A percentile compares a stretch with the other conserved stretches of the same genome.
Evolutionary conservation across 2,888 invertebrate genomes (phyloP).

Genomic region (Drosophila paracracens): DNA sequence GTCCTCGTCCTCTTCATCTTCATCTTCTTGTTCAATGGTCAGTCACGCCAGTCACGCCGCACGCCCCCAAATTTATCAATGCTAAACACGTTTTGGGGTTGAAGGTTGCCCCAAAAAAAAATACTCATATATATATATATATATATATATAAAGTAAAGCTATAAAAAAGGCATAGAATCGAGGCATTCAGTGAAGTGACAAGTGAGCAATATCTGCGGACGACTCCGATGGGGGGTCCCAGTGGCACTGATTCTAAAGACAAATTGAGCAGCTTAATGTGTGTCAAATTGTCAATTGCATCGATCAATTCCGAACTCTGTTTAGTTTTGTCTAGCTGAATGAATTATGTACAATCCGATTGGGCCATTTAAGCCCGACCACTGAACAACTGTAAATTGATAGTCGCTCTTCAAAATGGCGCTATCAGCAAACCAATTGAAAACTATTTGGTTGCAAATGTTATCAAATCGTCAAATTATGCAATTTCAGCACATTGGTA

Average conservation of each 20-base stretch:
- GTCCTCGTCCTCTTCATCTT: background rate
- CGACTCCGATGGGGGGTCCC: conserved; percentile 32
- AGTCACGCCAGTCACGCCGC: conserved; percentile 26
- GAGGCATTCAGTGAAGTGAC: conserved; percentile 72
- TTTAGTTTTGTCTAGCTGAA: conserved; percentile 41
- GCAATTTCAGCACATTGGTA: background rate
- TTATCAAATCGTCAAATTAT: background rate
- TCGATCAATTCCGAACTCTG: conserved; percentile 22
- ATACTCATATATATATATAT: background rate
- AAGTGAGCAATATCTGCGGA: conserved; percentile 74
- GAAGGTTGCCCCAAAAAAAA: conserved; percentile 32
- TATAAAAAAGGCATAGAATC: conserved; percentile 13
- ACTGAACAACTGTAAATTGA: conserved; percentile 28
- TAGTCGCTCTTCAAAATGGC: conserved; percentile 5
- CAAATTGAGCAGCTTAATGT: conserved; percentile 75
- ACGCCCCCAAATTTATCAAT: conserved; percentile 68
- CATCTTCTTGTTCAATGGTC: conserved; percentile 1
- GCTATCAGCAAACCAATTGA: background rate
- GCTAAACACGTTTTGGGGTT: conserved; percentile 75
- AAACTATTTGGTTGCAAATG: background rate
- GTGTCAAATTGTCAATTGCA: conserved; percentile 72
- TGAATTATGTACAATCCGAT: conserved; percentile 53
- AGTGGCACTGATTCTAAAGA: conserved; percentile 53
- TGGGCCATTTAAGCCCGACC: conserved; percentile 18
- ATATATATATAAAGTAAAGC: background rate